These are phyloP conservation scores for Uromys caudimaculatus DNA, from an alignment of 2,797 vertebrate genomes.

Conservation along the genomic window DNA sequence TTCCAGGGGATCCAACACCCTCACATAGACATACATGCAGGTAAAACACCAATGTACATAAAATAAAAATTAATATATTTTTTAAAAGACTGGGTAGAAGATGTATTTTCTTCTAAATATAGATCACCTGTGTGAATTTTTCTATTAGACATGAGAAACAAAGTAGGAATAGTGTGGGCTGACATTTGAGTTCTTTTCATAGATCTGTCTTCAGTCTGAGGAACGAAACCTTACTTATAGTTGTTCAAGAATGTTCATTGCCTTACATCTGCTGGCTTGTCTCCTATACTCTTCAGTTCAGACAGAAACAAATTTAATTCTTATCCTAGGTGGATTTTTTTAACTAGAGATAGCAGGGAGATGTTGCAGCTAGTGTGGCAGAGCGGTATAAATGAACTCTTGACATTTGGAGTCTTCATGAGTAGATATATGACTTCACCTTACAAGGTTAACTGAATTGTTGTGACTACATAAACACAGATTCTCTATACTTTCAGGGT, in stretches of 20 bases:
- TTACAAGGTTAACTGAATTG: constrained; percentile 37
- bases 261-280: not conserved
- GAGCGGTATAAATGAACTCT: constrained; percentile 50
- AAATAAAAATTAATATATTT: not conserved
- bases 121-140: constrained; percentile 37
- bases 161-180: not conserved
- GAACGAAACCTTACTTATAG: not conserved
- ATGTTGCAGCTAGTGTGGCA: constrained; percentile 42
- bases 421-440: constrained; percentile 51
- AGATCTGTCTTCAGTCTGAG: constrained; percentile 8
- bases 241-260: constrained; percentile 48
- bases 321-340: constrained; percentile 55
- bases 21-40: not conserved
- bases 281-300: constrained; percentile 45
- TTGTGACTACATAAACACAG: constrained; percentile 19
- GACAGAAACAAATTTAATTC: constrained; percentile 45
- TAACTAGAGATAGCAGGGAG: constrained; percentile 49
- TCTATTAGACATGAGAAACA: constrained; percentile 51
- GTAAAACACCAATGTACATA: not conserved
- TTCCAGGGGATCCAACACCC: not conserved
- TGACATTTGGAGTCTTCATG: constrained; percentile 45
- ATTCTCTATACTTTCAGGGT: constrained; percentile 13
- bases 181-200: constrained; percentile 21
- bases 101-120: constrained; percentile 59
- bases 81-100: not conserved